Base-by-base conservation (phyloP, 1,140 invertebrate species). In the Pteromalus puparum region DNA sequence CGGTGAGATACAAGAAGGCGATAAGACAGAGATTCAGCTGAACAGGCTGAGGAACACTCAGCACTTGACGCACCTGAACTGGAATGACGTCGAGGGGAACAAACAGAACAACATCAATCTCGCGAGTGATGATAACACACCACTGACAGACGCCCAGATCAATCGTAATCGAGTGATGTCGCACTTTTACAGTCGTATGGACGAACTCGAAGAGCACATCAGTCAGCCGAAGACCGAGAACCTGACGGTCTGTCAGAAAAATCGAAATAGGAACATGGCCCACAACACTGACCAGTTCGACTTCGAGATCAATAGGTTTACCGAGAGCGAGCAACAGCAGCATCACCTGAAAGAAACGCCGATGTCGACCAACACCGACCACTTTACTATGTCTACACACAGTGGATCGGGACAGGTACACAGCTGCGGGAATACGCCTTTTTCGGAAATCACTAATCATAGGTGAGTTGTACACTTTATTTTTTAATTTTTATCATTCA, bases 361-460 rank as follows among this genome's bases (percentile, higher is more conserved):
- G 2, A 93, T 93, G 92, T 93, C 92, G 0, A 93, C 91, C 30
- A 91, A 90, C 2, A 93, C 92, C 0, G 92, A 93, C 75, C 88
- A 90, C 68, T 91, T 91, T 46, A 88, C 89, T 6, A 86, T 87
- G 6, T 92, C 91, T 2, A 87, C 87, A 0, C 90, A 90, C 24
- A 92, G 89, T 46, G 89, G 87, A 28, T 85, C 87, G 5, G 85
- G 88, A 0, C 88, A 89, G 21, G 85, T 90, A n/a, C 89, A 88
- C 15, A 91, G 89, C 53, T 89, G 86, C 46, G 90, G 90, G 12
- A 88, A 90, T 42, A 88, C 88, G 2, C 89, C 89, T 2, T 87
- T 87, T 70, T 89, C 86, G 1, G 89, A 90, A 83, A 83, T 88
- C 0, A 87, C 81, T 1, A 83, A 83, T 83, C 26, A 86, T 1